Percentiles rank a stretch among this genome's conserved stretches.
These are phyloP conservation scores for Limnephilus rhombicus DNA, from an alignment of 2,888 invertebrate genomes.

Conservation along the genomic window DNA sequence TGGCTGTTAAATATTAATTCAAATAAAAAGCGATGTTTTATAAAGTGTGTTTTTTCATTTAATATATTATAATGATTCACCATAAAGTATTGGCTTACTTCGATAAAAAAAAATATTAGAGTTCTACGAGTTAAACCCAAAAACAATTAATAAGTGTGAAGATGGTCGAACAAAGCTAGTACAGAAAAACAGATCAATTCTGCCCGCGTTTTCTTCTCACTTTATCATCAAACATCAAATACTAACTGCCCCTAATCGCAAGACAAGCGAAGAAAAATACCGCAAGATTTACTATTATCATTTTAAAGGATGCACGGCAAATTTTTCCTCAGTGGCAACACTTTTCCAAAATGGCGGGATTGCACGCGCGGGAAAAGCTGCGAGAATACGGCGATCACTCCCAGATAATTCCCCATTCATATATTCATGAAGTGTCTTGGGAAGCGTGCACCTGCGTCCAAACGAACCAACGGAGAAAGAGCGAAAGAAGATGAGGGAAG, in stretches of 20 bases:
- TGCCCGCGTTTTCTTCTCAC: no score
- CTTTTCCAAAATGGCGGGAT: slow-evolving; percentile 21
- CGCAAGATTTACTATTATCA: background rate
- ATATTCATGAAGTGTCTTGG: slow-evolving; percentile 49
- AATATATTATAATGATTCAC: no score
- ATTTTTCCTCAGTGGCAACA: slow-evolving; percentile 35
- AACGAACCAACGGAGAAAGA: background rate
- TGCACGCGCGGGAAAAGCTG: slow-evolving; percentile 45
- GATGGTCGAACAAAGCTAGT: no score
- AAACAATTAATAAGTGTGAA: no score
- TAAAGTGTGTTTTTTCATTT: no score
- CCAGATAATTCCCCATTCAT: slow-evolving; percentile 44
- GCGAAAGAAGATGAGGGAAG: background rate
- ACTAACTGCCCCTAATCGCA: background rate
- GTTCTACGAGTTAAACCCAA: no score
- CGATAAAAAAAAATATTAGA: no score
- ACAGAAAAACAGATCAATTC: no score
- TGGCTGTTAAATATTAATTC: no score
- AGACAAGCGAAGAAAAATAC: background rate
- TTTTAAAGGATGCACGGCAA: slow-evolving; percentile 5
- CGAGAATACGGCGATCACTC: slow-evolving; percentile 38
- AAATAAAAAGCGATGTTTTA: no score
- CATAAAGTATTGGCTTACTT: no score
- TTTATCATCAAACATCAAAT: no score
- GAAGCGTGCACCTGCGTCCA: slow-evolving; percentile 48